Evolutionary conservation across 2,888 invertebrate species (phyloP), one percentile per base, ranked within the genome.

Genomic region (Panorpa germanica): DNA sequence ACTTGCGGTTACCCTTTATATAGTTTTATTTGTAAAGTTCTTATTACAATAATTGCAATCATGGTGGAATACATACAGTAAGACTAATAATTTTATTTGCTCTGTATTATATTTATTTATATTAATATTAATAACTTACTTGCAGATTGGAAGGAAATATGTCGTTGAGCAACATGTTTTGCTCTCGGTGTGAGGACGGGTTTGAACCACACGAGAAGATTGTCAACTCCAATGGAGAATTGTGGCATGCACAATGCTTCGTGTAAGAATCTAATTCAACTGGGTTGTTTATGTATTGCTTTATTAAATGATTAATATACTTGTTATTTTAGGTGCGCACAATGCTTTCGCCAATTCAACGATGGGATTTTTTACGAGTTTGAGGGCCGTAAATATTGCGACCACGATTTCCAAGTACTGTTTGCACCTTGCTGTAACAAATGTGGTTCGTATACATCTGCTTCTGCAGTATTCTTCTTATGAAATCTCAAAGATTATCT

Each of bases 181-280:
- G 95, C 59, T 78, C 83, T 47, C 81, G 93, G 34, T 98, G 98
- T 57, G 75, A 81, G 36, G 93, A 95, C 47, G 91, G 91, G 4
- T 98, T 98, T 57, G 86, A 86, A 45, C 67, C 86, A 12, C 81
- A 91, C 50, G 96, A 98, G 53, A 93, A 96, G 57, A 96, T 98
- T 49, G 93, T 98, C 34, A 99, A 98, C 57, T 91, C 95, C 1
- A 88, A 86, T 47, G 96, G 96, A 33, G 93, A 96, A 57, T 67
- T 96, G 23, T 99, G 93, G 93, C 98, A 99, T 60, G 85, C 88
- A 4, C 83, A 90, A 45, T 98, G 98, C 54, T 98, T 99, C 66
- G 98, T 98, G 91, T 96, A 64, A 73, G 77, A 68, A 39, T 18
- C 11, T 25, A 28, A 19, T 20, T 4, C 23, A 21, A 5, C 11